Evolutionary conservation across 1,140 invertebrate genomes (phyloP), one percentile per base, ranked within the genome.

Genomic region (Muscidifurax raptorellus): DNA sequence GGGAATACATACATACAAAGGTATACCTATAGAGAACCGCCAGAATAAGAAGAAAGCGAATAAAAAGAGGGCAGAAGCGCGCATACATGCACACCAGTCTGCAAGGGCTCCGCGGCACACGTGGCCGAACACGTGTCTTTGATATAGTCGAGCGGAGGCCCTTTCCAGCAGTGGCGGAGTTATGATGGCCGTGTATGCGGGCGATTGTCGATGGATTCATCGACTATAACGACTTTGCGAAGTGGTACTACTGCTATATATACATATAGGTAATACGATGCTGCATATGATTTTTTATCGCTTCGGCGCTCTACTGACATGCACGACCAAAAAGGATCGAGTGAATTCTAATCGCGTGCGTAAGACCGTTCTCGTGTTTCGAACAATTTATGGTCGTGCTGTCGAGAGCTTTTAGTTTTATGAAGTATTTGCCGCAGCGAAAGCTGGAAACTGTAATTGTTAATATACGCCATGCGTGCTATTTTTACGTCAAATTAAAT

Each of bases 111-210:
- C 28, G 40, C 10, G 32, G 88, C 88, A 91, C 90, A 90, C 91
- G 90, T 92, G 90, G 89, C 90, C 86, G 89, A 90, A 92, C 91
- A 91, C 91, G 91, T 92, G 90, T 92, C 88, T 87, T 85, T 78
- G 85, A 83, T 85, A 87, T 85, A 87, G 32, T n/a, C 22, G 40
- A 52, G 15, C 40, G 44, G 28, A 44, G 32, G 15, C 52, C 52
- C 52, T 59, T 59, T 59, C 1, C 52, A 59, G 22, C 52, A 59
- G 52, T 59, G 6, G 52, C 52, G 15, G 22, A 18, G 18, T 59
- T n/a, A 59, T 1, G 52, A 69, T 52, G 40, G 28, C 40, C 67
- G 40, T 59, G 40, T 71, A 71, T 28, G n/a, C 71, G 28, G 28
- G 71, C 22, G 40, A 30, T 22, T 0, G 5, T 67, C 25, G 36